phyloP scores from a whole-genome alignment of 2,888 invertebrate species.

The Chrysolina americana region DNA sequence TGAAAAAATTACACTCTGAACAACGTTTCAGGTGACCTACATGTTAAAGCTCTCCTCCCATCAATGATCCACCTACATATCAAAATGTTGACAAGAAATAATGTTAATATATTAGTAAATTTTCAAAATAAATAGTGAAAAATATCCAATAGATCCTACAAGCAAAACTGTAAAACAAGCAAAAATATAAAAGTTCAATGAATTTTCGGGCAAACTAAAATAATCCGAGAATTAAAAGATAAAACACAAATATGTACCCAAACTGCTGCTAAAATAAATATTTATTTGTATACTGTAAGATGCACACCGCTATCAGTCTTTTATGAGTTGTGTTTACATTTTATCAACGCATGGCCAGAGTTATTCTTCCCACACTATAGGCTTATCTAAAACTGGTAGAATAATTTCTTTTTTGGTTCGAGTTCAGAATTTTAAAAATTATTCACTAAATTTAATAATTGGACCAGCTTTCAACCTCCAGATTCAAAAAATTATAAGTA shows the following conservation, averaged over 20 bases:
- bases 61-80: constrained; percentile 26
- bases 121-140: constrained; percentile 43
- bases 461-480: too few relatives aligned
- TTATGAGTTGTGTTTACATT: constrained; percentile 5
- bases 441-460: too few relatives aligned
- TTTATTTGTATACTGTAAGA: constrained; percentile 26
- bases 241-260: constrained; percentile 15
- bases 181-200: constrained; percentile 23
- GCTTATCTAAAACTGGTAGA: not conserved
- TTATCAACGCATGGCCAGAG: not conserved
- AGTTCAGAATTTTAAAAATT: not conserved
- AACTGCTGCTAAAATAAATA: constrained; percentile 38
- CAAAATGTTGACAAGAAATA: constrained; percentile 6
- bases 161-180: constrained; percentile 29
- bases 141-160: constrained; percentile 37
- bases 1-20: not conserved
- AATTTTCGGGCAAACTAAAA: constrained; percentile 18
- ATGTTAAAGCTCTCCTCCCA: not conserved
- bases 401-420: too few relatives aligned
- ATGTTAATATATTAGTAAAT: constrained; percentile 33
- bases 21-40: not conserved
- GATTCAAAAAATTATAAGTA: too few relatives aligned
- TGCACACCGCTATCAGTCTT: constrained; percentile 29
- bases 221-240: constrained; percentile 7
- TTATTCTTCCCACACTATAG: not conserved